phyloP scores from a whole-genome alignment of 2,888 invertebrate genomes.

The Calameuta pallipes region DNA sequence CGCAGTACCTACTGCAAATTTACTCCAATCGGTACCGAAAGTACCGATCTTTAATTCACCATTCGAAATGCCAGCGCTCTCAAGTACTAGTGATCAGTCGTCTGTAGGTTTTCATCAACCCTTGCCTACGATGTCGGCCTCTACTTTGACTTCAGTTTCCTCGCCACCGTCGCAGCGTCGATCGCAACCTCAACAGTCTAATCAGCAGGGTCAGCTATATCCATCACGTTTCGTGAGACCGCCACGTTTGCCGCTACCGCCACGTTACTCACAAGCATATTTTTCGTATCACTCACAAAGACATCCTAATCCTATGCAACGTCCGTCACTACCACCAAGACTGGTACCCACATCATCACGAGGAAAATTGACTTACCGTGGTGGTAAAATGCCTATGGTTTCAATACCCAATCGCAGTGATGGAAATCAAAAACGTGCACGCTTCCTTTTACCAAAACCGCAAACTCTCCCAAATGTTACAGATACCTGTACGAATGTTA shows the following conservation, averaged over 20 bases:
- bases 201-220: not conserved
- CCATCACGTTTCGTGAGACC: not conserved
- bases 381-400: slow-evolving; percentile 2
- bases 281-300: not conserved
- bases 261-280: not conserved
- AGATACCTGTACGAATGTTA: slow-evolving; percentile 39
- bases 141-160: not conserved
- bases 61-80: not conserved
- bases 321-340: not conserved
- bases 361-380: not conserved
- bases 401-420: not conserved
- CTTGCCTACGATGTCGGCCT: not conserved
- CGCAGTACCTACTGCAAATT: slow-evolving; percentile 43
- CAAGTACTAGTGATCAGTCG: not conserved
- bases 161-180: not conserved
- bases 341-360: not conserved
- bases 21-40: slow-evolving; percentile 33
- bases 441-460: slow-evolving; percentile 27
- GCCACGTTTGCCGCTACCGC: not conserved
- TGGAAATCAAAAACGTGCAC: slow-evolving; percentile 13
- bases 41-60: not conserved
- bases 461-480: not conserved
- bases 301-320: not conserved
- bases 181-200: not conserved
- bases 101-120: not conserved